Conservation (phyloP, 2,113 vertebrate genomes). For the human (Homo sapiens) region DNA sequence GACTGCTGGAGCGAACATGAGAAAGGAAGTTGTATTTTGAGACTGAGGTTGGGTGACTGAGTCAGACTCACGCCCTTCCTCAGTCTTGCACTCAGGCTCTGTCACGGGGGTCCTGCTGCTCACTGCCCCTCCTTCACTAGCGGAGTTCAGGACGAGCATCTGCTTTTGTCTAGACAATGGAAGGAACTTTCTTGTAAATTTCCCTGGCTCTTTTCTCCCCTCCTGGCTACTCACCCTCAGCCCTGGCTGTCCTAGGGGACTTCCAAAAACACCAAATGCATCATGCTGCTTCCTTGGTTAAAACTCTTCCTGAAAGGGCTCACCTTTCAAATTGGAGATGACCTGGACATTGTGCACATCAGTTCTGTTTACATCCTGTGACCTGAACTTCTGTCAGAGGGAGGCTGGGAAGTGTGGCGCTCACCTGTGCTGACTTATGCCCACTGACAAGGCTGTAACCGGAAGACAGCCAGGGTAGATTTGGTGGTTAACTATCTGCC, state of each 20-base stretch:
- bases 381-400: not conserved
- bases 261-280: not conserved
- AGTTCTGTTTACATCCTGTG: not conserved
- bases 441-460: fast-evolving
- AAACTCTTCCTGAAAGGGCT: not conserved
- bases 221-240: not conserved
- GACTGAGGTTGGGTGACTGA: not conserved
- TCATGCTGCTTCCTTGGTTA: not conserved
- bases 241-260: not conserved
- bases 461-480: not conserved
- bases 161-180: not conserved
- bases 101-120: not conserved
- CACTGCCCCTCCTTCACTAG: not conserved
- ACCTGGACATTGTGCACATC: not conserved
- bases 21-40: not conserved
- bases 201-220: not conserved
- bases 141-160: not conserved
- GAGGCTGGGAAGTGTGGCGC: not conserved
- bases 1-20: fast-evolving
- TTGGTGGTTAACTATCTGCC: not conserved
- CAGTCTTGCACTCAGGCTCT: not conserved
- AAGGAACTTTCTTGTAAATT: not conserved
- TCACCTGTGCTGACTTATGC: not conserved
- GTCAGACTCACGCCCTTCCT: not conserved
- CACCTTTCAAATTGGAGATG: not conserved